These are phyloP conservation scores for Panthera tigris DNA, from an alignment of 2,113 vertebrate species.

Conservation along the genomic window DNA sequence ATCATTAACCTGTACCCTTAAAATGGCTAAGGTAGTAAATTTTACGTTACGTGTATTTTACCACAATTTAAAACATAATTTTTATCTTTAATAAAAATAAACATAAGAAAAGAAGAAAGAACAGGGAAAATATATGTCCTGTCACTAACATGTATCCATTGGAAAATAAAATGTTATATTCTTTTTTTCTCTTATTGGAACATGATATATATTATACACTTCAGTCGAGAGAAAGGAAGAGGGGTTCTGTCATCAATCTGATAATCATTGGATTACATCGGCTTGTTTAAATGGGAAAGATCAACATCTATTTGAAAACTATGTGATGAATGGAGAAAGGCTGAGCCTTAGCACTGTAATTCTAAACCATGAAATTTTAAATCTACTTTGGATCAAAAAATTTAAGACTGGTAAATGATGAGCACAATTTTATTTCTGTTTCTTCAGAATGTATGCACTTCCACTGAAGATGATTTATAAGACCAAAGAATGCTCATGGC, in stretches of 20 bases:
- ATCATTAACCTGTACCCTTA: not conserved
- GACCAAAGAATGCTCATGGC: conserved; percentile 70
- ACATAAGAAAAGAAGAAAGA: not conserved
- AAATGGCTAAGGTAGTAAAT: not conserved
- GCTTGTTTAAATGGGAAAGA: conserved; percentile 21
- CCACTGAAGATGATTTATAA: conserved; percentile 68
- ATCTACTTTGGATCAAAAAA: conserved; percentile 43
- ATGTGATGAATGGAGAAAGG: not conserved
- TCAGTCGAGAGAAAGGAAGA: not conserved
- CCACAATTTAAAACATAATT: not conserved
- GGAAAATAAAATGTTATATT: not conserved
- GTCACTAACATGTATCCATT: not conserved
- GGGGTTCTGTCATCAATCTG: not conserved
- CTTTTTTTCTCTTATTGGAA: not conserved
- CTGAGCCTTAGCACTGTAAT: not conserved
- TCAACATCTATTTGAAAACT: conserved; percentile 43
- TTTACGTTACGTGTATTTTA: not conserved
- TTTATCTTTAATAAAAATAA: not conserved
- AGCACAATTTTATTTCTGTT: conserved; percentile 65
- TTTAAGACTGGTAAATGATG: not conserved
- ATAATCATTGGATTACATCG: conserved; percentile 48
- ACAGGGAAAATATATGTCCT: not conserved
- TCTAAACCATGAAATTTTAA: conserved; percentile 53
- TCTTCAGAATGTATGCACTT: conserved; percentile 18
- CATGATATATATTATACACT: not conserved